Percentiles rank a stretch among this genome's conserved stretches.
Evolutionary conservation across 2,797 vertebrate genomes (phyloP).

Genomic region (Melanotaenia maccullochi): DNA sequence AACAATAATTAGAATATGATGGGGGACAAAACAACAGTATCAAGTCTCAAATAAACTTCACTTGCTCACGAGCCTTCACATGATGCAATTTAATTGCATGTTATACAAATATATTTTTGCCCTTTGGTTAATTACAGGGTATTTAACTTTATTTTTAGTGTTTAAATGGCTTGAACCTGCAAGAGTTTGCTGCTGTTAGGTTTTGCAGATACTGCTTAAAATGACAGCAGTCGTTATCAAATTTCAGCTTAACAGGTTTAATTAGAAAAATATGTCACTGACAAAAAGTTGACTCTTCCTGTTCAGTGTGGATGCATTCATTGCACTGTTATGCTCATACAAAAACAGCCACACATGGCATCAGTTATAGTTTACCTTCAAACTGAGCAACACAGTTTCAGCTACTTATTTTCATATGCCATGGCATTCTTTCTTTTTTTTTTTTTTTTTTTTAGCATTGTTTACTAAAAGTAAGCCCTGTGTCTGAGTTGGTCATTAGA

Average conservation of each 20-base stretch:
- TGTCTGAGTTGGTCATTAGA: constrained; percentile 17
- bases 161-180: neutral
- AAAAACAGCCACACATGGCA: constrained; percentile 27
- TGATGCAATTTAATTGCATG: constrained; percentile 28
- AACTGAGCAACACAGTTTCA: constrained; percentile 13
- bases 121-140: constrained; percentile 17
- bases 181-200: constrained; percentile 1
- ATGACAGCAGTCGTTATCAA: constrained; percentile 7
- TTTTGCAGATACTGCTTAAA: constrained; percentile 16
- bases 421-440: neutral
- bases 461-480: neutral
- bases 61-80: constrained; percentile 5
- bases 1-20: constrained; percentile 29
- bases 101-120: constrained; percentile 19
- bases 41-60: constrained; percentile 30
- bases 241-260: constrained; percentile 21
- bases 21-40: constrained; percentile 10
- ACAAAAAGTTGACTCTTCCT: constrained; percentile 4
- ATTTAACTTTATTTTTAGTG: constrained; percentile 19
- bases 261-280: neutral
- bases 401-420: neutral
- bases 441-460: constrained; percentile 5
- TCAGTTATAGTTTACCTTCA: constrained; percentile 16
- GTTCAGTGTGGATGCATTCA: constrained; percentile 24
- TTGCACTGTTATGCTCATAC: constrained; percentile 28